These are phyloP conservation scores for Ephydatia muelleri DNA, from an alignment of 37 sponge, comb jelly and placozoan genomes.

Conservation along the genomic window DNA sequence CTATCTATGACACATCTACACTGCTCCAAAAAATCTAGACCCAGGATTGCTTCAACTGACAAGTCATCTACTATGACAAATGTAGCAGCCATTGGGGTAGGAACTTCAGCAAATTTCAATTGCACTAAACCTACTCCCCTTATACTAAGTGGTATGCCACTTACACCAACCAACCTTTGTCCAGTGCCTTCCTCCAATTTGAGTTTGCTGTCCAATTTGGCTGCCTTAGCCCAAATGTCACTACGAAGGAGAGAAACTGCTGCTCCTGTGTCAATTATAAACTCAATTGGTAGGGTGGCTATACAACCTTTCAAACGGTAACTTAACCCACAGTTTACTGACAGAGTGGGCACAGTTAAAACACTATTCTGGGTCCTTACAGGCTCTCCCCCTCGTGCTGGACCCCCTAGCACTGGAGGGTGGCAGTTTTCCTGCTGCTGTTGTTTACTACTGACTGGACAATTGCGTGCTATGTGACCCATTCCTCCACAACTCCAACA, in stretches of 20 bases:
- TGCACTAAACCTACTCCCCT: background rate
- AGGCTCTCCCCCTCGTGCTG: conserved; percentile 9
- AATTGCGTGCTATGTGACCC: conserved; percentile 13
- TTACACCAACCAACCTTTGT: conserved; percentile 31
- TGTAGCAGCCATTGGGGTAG: no score
- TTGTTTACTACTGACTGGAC: background rate
- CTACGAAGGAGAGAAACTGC: conserved; percentile 27
- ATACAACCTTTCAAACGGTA: conserved; percentile 12
- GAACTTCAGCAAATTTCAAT: no score
- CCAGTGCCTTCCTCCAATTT: background rate
- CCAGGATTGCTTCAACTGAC: background rate
- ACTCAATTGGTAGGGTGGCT: conserved; percentile 1
- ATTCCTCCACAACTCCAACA: conserved; percentile 4
- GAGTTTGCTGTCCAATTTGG: background rate
- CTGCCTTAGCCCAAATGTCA: conserved; percentile 21
- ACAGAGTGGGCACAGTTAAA: no score
- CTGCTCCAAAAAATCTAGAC: conserved; percentile 19
- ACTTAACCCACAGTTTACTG: no score
- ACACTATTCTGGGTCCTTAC: no score
- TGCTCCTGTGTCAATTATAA: conserved; percentile 40
- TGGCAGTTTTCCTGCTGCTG: conserved; percentile 9
- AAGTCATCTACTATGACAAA: no score
- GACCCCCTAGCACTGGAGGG: background rate
- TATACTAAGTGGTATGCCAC: conserved; percentile 22
- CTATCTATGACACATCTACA: conserved; percentile 13